Percentiles rank a stretch among this genome's conserved stretches.
These are phyloP conservation scores for Anseranas semipalmata DNA, from an alignment of 2,113 vertebrate species.

Conservation along the genomic window DNA sequence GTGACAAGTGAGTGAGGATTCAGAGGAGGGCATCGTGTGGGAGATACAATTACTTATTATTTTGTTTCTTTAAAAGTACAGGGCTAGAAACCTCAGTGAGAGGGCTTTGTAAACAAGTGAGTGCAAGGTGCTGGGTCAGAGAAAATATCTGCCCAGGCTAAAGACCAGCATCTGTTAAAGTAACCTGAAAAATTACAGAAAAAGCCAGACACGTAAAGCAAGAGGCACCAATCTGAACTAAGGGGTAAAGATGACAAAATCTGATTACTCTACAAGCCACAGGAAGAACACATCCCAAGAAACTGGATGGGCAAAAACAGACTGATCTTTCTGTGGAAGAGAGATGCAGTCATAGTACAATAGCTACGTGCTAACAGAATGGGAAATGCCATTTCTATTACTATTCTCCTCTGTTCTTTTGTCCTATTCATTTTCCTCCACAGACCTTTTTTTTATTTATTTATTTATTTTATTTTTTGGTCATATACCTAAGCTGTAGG, in stretches of 20 bases:
- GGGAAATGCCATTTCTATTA: background rate
- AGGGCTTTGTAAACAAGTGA: background rate
- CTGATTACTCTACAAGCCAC: background rate
- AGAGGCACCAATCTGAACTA: background rate
- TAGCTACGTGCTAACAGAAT: background rate
- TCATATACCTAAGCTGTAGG: background rate
- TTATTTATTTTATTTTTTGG: background rate
- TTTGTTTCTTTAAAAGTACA: background rate
- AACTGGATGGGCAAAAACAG: background rate
- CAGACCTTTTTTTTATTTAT: background rate
- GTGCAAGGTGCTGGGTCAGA: background rate
- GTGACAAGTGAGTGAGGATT: background rate
- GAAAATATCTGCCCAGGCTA: background rate
- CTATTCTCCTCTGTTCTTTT: background rate
- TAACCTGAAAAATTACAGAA: background rate
- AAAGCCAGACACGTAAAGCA: background rate
- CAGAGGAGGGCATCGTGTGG: background rate
- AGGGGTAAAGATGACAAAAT: background rate
- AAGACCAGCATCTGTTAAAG: background rate
- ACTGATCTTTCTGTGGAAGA: background rate
- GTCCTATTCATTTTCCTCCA: background rate
- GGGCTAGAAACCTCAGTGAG: background rate
- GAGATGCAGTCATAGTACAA: background rate
- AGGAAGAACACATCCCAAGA: background rate
- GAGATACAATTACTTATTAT: background rate